Evolutionary conservation across 2,113 vertebrate genomes (phyloP).

Genomic region (Saguinus imperator): DNA sequence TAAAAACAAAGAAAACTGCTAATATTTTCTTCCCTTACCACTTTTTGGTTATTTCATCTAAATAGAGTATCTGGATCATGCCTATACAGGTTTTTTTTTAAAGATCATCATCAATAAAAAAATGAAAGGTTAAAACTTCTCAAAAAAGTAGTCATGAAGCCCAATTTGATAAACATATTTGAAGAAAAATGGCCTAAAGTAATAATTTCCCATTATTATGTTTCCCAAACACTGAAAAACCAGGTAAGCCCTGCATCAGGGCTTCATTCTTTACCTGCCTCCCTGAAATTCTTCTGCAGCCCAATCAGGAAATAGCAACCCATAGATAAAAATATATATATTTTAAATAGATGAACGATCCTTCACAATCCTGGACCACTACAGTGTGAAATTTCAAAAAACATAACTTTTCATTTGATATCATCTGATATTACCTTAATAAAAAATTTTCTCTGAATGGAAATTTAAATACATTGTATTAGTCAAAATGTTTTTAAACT

Average conservation of each 20-base stretch:
- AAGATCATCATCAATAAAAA: not conserved
- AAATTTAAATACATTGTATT: slow-evolving; percentile 36
- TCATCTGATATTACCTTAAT: not conserved
- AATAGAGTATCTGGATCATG: not conserved
- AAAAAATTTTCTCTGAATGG: slow-evolving; percentile 15
- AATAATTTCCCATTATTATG: not conserved
- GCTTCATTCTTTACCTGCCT: not conserved
- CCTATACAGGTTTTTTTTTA: not conserved
- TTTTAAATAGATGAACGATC: not conserved
- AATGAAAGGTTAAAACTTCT: slow-evolving; percentile 46
- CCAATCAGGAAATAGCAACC: not conserved
- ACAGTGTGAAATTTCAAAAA: slow-evolving; percentile 15
- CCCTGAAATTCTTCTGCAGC: not conserved
- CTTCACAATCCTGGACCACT: not conserved
- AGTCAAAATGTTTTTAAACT: not conserved
- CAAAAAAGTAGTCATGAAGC: not conserved
- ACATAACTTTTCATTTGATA: not conserved
- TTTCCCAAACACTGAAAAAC: not conserved
- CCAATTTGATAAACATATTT: not conserved
- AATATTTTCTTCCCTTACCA: not conserved
- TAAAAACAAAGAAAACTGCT: not conserved
- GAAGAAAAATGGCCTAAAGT: not conserved
- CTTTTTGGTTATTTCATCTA: not conserved
- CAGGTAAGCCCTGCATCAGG: not conserved
- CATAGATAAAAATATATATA: not conserved